Evolutionary conservation across 2,888 invertebrate genomes (phyloP), one percentile per base, ranked within the genome.

Genomic region (Lacanobia oleracea): DNA sequence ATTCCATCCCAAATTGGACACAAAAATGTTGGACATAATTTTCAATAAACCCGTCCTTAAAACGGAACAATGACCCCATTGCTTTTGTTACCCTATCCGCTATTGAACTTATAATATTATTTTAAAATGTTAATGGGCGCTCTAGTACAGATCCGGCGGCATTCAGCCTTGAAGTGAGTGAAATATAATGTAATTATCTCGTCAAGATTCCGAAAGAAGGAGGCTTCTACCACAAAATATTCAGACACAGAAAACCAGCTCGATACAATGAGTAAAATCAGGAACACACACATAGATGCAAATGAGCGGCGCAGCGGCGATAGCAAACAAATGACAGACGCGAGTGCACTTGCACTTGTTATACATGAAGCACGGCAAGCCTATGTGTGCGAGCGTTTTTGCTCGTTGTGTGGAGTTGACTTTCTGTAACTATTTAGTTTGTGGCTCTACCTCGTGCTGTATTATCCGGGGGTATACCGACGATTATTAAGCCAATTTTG

Each of bases 141-240:
- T 85, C 72, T 61, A 68, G 77, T 59, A 66, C 71, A 81, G 75
- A 84, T 75, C 78, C 72, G 63, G 21, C 67, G 67, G 72, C 64
- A 80, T 81, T 81, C 73, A 74, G 56, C 82, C 81, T 77, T 82
- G 71, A 75, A 85, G 67, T 81, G 74, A 77, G 73, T 85, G 79
- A 83, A 84, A 82, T 83, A 75, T 84, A 84, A 85, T 84, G 75
- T 84, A 86, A 88, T 87, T 84, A 82, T 86, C 82, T 85, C 81
- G 72, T 85, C 85, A 84, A 73, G 67, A 75, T 67, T 69, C 67
- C 64, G 67, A 77, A 77, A 72, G 78, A 33, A 33, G 33, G 6
- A 6, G 33, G 6, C 69, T 50, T 59, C 43, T 33, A n/a, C 12
- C n/a, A 75, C 16, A 12, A n/a, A 45, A 18, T 1, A 37, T 14